phyloP scores from a whole-genome alignment of 2,113 vertebrate genomes.

The Pseudopodoces humilis region DNA sequence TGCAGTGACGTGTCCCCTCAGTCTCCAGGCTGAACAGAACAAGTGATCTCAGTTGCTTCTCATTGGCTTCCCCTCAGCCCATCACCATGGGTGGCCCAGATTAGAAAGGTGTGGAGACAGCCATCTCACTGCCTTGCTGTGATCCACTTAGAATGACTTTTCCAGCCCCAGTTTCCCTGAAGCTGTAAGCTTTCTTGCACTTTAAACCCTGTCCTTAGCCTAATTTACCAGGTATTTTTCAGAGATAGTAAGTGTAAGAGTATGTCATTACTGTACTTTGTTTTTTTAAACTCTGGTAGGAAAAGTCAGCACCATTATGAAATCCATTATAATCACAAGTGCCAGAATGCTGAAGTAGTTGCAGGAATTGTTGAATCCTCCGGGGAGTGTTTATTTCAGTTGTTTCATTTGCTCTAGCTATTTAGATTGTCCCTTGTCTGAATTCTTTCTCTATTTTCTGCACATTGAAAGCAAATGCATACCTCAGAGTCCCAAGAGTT shows the following conservation, averaged over 20 bases:
- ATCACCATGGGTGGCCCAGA: background rate
- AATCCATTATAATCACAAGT: slow-evolving; percentile 50
- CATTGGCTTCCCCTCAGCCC: background rate
- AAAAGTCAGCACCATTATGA: background rate
- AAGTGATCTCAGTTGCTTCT: rapidly evolving
- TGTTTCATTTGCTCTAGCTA: slow-evolving; percentile 47
- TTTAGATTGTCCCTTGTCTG: slow-evolving; percentile 33
- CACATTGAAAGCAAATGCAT: slow-evolving; percentile 24
- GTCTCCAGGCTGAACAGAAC: background rate
- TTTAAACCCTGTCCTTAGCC: background rate
- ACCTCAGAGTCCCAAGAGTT: background rate
- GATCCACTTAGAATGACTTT: background rate
- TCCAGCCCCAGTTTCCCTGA: background rate
- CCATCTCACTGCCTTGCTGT: background rate
- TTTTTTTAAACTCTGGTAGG: background rate
- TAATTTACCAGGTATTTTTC: background rate
- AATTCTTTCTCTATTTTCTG: slow-evolving; percentile 3
- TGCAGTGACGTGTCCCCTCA: background rate
- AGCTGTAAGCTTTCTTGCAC: background rate
- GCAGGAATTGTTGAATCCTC: background rate
- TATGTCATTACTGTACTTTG: background rate
- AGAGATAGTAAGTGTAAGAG: background rate
- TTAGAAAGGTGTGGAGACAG: background rate
- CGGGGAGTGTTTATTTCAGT: slow-evolving; percentile 32
- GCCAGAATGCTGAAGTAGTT: background rate